Conservation (phyloP, 1,140 invertebrate genomes). For the Diachasma alloeum region DNA sequence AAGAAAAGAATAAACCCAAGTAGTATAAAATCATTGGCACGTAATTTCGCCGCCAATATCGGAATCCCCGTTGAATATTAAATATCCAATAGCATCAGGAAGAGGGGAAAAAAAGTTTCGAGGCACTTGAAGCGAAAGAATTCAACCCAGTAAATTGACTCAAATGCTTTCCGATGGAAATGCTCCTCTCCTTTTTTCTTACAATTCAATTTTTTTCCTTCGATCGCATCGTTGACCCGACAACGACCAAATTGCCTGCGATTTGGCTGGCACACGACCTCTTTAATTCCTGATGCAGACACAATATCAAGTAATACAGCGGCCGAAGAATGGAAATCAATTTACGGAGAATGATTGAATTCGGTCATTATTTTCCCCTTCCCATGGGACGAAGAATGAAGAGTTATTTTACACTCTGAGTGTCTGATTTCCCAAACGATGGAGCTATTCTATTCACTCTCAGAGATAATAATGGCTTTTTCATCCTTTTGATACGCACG, state of each 20-base stretch:
- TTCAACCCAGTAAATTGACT: neutral
- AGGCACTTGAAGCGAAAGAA: neutral
- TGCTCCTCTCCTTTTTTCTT: neutral
- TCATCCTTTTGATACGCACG: too few relatives aligned
- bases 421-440: too few relatives aligned
- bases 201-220: neutral
- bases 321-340: neutral
- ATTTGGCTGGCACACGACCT: conserved; percentile 7
- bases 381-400: neutral
- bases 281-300: conserved; percentile 2
- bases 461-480: too few relatives aligned
- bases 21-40: neutral
- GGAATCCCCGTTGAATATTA: neutral
- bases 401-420: neutral
- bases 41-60: neutral
- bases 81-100: neutral
- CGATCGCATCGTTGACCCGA: neutral
- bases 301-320: neutral
- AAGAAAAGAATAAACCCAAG: neutral
- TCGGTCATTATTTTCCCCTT: neutral
- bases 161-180: conserved; percentile 9
- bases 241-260: neutral
- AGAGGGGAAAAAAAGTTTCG: neutral
- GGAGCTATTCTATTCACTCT: too few relatives aligned
- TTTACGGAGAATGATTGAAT: neutral